Base-by-base conservation (phyloP, 2,888 invertebrate genomes). In the Hyposoter didymator region DNA sequence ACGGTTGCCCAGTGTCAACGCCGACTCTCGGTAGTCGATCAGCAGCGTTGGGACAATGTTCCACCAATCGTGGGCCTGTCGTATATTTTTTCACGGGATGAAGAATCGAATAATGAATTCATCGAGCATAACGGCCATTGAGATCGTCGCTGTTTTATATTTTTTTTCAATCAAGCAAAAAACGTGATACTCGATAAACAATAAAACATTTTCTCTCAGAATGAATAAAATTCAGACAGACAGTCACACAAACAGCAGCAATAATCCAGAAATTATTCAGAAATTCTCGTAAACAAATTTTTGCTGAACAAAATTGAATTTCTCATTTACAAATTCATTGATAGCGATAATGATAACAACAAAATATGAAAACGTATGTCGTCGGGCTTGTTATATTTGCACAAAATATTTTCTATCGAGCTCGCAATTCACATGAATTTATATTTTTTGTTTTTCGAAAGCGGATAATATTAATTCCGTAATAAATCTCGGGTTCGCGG, bases 401-500 rank as follows among this genome's bases (percentile, higher is more conserved):
- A 76, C 28, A 35, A 12, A 64, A 22, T 35, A 64, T 47, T 45
- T 45, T 39, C 19, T 22, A 66, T 66, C 35, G 1, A 17, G 49
- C 39, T 73, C 59, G 32, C 12, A 14, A 22, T 80, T 67, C 47
- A 47, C 19, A 6, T 32, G n/a, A 52, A 39, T 39, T 39, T 39
- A 10, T 79, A 62, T 74, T 88, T 88, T 88, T 88, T 84, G 39
- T 39, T 59, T 84, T 82, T 82, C n/a, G 80, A 89, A 78, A 85
- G 76, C 59, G 85, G 85, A 89, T 89, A 87, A 88, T 90, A 91
- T 91, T 91, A 91, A 90, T 90, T 90, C 90, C 81, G 76, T 83
- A 88, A 89, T 90, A 90, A 90, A 91, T 91, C 90, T 85, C 84
- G 69, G 80, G 75, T 55, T 43, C 80, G 78, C 73, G 84, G 76